Evolutionary conservation across 2,888 invertebrate genomes (phyloP).

Genomic region (Silvanus unidentatus): DNA sequence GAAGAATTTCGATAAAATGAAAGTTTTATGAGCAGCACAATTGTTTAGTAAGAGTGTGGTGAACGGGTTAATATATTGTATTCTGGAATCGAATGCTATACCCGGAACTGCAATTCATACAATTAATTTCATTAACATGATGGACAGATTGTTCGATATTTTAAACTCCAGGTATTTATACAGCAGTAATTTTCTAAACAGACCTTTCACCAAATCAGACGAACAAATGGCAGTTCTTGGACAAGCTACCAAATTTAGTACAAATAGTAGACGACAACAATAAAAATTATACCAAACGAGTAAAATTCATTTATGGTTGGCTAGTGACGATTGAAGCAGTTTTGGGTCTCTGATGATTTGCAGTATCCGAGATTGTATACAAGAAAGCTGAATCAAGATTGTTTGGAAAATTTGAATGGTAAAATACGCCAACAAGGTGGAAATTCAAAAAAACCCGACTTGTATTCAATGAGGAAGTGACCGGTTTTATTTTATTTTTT

Average conservation of each 20-base stretch:
- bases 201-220: neutral
- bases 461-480: too few relatives aligned
- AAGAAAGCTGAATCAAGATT: conserved; percentile 13
- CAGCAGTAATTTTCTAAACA: conserved; percentile 1
- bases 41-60: conserved; percentile 15
- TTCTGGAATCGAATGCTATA: too few relatives aligned
- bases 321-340: neutral
- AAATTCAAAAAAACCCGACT: conserved; percentile 11
- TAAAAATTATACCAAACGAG: neutral
- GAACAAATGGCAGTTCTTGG: neutral
- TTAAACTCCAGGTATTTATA: conserved; percentile 14
- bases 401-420: conserved; percentile 16
- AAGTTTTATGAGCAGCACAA: conserved; percentile 17
- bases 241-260: neutral
- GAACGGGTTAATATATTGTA: conserved; percentile 1
- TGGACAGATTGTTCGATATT: conserved; percentile 20
- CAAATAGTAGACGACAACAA: neutral
- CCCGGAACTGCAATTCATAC: too few relatives aligned
- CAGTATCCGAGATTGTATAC: conserved; percentile 10
- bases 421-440: conserved; percentile 10
- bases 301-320: neutral
- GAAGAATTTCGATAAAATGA: conserved; percentile 17
- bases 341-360: conserved; percentile 6
- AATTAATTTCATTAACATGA: conserved; percentile 7
- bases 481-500: too few relatives aligned